phyloP scores from a whole-genome alignment of 1,140 invertebrate genomes.

The Camponotus floridanus region DNA sequence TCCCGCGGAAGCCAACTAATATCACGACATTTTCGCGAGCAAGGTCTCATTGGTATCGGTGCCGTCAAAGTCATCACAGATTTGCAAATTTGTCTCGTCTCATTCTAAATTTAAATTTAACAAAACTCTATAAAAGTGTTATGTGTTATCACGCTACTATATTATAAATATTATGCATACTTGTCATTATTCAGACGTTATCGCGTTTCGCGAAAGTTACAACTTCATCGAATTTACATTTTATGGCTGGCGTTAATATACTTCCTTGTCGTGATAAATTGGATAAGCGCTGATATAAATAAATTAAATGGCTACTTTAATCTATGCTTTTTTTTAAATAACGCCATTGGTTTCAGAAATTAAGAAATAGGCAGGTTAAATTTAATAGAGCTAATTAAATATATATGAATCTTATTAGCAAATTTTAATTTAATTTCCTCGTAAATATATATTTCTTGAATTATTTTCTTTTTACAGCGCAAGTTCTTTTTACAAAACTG shows the following conservation, averaged over 20 bases:
- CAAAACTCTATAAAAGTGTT: constrained; percentile 2
- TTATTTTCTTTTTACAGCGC: neutral
- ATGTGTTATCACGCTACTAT: constrained; percentile 20
- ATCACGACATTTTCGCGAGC: constrained; percentile 74
- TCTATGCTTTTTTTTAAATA: neutral
- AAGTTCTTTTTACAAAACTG: neutral
- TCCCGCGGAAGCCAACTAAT: constrained; percentile 68
- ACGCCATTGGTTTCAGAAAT: neutral
- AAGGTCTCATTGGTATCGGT: constrained; percentile 68
- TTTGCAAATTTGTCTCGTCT: constrained; percentile 14
- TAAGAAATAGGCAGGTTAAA: neutral
- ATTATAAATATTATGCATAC: neutral
- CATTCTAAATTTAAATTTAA: constrained; percentile 43
- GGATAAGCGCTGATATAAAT: constrained; percentile 6
- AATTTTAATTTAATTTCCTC: neutral
- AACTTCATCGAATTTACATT: constrained; percentile 49
- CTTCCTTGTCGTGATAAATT: constrained; percentile 26
- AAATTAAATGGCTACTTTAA: neutral
- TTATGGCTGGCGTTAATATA: neutral
- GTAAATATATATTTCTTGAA: neutral
- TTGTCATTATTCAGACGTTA: neutral
- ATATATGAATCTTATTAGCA: neutral
- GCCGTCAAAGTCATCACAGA: constrained; percentile 5
- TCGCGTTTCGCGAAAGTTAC: neutral
- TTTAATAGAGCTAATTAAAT: neutral